Conservation (phyloP, 2,797 vertebrate genomes). For the Distichodus sexfasciatus region DNA sequence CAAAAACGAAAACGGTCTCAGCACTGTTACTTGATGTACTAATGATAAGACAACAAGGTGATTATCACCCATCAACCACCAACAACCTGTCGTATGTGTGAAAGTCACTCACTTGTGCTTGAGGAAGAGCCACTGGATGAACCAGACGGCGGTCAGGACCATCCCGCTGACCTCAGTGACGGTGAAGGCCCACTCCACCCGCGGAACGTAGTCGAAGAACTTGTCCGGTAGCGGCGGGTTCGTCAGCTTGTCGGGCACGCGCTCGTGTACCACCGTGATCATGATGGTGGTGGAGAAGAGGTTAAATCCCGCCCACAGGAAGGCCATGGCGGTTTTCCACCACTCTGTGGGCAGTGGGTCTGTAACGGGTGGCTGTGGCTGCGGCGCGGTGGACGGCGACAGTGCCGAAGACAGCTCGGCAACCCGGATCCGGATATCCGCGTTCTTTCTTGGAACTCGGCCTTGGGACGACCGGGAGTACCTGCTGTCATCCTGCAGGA, state of each 20-base stretch:
- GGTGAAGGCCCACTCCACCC: slow-evolving; percentile 91
- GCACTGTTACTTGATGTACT: no score
- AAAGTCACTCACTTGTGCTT: slow-evolving; percentile 85
- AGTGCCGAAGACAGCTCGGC: no score
- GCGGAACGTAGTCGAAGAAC: slow-evolving; percentile 93
- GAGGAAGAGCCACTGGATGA: slow-evolving; percentile 89
- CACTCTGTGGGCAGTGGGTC: slow-evolving; percentile 84
- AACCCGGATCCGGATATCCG: slow-evolving; percentile 82
- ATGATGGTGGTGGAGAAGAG: slow-evolving; percentile 89
- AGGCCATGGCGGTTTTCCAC: slow-evolving; percentile 94
- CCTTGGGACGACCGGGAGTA: slow-evolving; percentile 66
- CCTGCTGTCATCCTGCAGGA: slow-evolving; percentile 51
- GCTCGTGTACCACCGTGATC: slow-evolving; percentile 92
- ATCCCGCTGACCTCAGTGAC: slow-evolving; percentile 94
- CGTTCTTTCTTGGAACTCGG: slow-evolving; percentile 74
- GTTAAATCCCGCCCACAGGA: slow-evolving; percentile 85
- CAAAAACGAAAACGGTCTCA: neutral
- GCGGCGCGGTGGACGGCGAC: no score
- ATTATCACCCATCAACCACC: no score
- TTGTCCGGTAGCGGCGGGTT: slow-evolving; percentile 95
- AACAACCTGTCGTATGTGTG: no score
- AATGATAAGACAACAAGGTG: no score
- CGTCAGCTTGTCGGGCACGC: slow-evolving; percentile 89
- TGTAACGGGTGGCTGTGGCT: no score
- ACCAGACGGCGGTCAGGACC: slow-evolving; percentile 84